Evolutionary conservation across 2,113 vertebrate genomes (phyloP), one percentile per base, ranked within the genome.

Genomic region (Hemibagrus wyckioides): DNA sequence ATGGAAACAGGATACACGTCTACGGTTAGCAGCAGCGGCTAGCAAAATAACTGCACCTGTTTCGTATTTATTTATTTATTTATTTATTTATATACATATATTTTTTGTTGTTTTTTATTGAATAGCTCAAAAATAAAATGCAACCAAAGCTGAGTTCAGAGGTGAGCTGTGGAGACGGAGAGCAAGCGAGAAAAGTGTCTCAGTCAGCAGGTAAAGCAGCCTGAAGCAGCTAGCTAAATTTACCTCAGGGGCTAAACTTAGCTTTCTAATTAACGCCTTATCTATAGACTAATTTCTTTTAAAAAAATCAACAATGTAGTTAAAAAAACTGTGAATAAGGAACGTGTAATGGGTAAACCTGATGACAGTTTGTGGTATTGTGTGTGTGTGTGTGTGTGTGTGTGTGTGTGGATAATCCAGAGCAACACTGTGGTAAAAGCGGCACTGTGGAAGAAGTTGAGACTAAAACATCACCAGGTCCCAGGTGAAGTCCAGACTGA

Each of bases 401-500:
- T 23, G 9, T 52, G 39, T 85, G 23, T 52, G 14, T 33, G 15
- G 2, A 2, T 39, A 39, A 65, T 39, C 30, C 30, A 80, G 76
- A 69, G 28, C 54, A 48, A 48, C 30, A 76, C 19, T 11, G 7
- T 44, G 54, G 11, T 21, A 25, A 33, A 63, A 63, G 23, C 41
- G 28, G 3, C 14, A 19, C 57, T 0, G 10, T 28, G 14, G 14
- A 54, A 69, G 59, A 80, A n/a, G 4, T 33, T 54, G 57, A 50
- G 10, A 41, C n/a, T n/a, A 52, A 41, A 52, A 21, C 56, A 36
- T 30, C 21, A 11, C 30, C 59, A 14, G 88, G 92, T 1, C 95
- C 94, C 48, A 89, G 92, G 91, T 52, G 25, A 77, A 50, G 21
- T 30, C 14, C 21, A 48, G 0, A 52, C 7, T 21, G 28, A 80